A percentile compares a stretch with the other conserved stretches of the same genome.
These are phyloP conservation scores for Psittacula echo DNA, from an alignment of 2,797 vertebrate species.

Conservation along the genomic window DNA sequence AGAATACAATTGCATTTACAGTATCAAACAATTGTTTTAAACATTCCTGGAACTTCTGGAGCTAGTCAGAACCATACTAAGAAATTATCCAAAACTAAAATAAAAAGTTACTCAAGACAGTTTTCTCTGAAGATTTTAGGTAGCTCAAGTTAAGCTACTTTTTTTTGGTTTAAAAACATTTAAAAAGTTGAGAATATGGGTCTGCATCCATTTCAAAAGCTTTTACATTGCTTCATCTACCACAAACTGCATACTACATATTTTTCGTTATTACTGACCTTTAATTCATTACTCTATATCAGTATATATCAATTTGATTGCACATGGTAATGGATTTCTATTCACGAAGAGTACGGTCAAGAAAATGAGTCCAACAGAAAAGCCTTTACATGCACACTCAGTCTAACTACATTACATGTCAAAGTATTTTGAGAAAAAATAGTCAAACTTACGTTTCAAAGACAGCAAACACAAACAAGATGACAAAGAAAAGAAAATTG, in stretches of 20 bases:
- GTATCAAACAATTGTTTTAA: background rate
- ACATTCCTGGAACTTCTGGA: background rate
- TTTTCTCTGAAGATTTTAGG: background rate
- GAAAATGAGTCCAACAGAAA: background rate
- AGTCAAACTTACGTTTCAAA: constrained; percentile 93
- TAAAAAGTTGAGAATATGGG: background rate
- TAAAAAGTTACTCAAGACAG: background rate
- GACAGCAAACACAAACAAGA: constrained; percentile 94
- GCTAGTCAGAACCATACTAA: background rate
- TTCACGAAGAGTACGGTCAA: background rate
- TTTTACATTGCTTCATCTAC: background rate
- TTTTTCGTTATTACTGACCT: background rate
- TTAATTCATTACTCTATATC: background rate
- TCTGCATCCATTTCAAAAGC: background rate
- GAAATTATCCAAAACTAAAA: background rate
- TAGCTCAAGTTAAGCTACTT: background rate
- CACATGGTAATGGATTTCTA: background rate
- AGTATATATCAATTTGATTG: background rate
- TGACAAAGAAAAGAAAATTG: constrained; percentile 91
- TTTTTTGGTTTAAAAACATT: background rate
- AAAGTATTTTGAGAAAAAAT: background rate
- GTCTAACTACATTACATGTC: too few species aligned
- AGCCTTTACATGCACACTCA: background rate
- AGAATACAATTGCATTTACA: background rate
- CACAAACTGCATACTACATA: background rate